A percentile compares a stretch with the other conserved stretches of the same genome.
Conservation (phyloP, 1,140 invertebrate species). For the Zelostemma sp. region DNA sequence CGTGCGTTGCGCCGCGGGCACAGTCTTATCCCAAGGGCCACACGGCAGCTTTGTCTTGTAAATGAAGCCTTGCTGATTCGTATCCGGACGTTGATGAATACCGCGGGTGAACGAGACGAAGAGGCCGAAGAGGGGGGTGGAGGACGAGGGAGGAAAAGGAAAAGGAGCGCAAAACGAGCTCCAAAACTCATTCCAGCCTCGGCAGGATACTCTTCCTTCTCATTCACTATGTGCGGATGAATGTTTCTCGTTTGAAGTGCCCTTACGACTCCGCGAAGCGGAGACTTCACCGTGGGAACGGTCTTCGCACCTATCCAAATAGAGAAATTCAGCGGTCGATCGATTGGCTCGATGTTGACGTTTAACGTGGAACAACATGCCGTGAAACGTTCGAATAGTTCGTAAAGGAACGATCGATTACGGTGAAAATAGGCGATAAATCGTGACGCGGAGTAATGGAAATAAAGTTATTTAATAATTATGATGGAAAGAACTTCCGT, state of each 20-base stretch:
- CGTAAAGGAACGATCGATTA: too few species aligned
- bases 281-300: conserved; percentile 10
- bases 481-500: too few species aligned
- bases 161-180: conserved; percentile 27
- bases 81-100: conserved; percentile 71
- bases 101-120: conserved; percentile 42
- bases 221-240: neutral
- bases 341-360: too few species aligned
- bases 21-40: conserved; percentile 51
- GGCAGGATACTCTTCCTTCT: conserved; percentile 14
- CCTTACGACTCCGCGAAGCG: conserved; percentile 2
- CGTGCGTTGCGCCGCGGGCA: conserved; percentile 20
- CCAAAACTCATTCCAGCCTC: conserved; percentile 12
- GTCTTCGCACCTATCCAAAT: neutral
- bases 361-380: too few species aligned
- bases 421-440: too few species aligned
- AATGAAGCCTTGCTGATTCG: conserved; percentile 69
- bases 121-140: conserved; percentile 1
- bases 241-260: neutral
- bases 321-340: neutral
- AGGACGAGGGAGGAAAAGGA: conserved; percentile 5
- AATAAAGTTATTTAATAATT: too few species aligned
- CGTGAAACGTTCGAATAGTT: too few species aligned
- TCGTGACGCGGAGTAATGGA: too few species aligned
- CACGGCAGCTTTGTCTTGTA: conserved; percentile 70